phyloP scores from a whole-genome alignment of 2,113 vertebrate genomes.

The Phoxinus phoxinus region DNA sequence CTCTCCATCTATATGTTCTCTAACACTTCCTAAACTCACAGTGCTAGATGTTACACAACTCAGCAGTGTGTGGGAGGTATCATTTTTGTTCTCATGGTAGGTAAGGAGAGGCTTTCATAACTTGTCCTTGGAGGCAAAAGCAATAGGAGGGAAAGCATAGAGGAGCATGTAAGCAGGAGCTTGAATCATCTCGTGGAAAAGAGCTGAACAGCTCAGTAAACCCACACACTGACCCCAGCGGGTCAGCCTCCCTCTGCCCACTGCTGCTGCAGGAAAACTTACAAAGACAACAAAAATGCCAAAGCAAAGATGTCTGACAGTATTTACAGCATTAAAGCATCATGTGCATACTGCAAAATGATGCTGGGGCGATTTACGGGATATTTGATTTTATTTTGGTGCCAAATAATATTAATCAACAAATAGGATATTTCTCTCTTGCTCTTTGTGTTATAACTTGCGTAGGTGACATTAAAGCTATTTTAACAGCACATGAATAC shows the following conservation, averaged over 20 bases:
- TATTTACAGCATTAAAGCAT: neutral
- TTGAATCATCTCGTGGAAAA: constrained; percentile 71
- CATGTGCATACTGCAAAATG: neutral
- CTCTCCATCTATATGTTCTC: constrained; percentile 14
- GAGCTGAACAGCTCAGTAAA: constrained; percentile 63
- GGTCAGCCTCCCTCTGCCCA: constrained; percentile 63
- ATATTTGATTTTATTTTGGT: neutral
- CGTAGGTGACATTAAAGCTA: neutral
- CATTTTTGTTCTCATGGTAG: constrained; percentile 66
- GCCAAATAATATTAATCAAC: neutral
- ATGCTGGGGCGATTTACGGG: neutral
- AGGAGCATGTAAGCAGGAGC: constrained; percentile 69
- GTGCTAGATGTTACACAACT: constrained; percentile 73
- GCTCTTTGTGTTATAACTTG: neutral
- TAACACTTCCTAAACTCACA: constrained; percentile 64
- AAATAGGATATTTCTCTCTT: neutral
- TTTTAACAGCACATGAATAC: neutral
- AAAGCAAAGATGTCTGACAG: constrained; percentile 16
- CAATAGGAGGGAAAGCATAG: constrained; percentile 66
- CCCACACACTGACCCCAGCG: constrained; percentile 74
- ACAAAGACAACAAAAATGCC: constrained; percentile 31
- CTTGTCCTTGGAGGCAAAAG: constrained; percentile 70
- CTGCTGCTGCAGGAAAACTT: constrained; percentile 44
- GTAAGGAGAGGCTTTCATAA: constrained; percentile 78
- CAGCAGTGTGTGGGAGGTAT: constrained; percentile 69